Evolutionary conservation across 2,797 vertebrate genomes (phyloP).

Genomic region (Sphenodon punctatus): DNA sequence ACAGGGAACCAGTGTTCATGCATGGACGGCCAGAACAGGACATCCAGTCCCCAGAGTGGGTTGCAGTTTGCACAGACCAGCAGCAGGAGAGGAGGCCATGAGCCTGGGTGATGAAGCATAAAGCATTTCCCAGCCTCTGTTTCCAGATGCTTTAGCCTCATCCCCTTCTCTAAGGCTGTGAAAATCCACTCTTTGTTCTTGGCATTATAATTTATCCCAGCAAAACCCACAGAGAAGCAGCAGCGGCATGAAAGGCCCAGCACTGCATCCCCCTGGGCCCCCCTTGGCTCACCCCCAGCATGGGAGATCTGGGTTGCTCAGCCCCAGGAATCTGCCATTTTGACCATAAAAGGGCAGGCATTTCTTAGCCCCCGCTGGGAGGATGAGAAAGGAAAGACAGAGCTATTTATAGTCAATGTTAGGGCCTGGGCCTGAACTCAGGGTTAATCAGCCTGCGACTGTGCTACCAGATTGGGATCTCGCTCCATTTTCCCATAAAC

Average conservation of each 20-base stretch:
- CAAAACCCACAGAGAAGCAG: conserved; percentile 13
- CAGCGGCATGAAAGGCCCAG: conserved; percentile 16
- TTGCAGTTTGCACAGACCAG: neutral
- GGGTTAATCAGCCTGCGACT: conserved; percentile 65
- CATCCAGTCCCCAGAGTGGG: neutral
- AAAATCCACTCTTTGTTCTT: conserved; percentile 55
- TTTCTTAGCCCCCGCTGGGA: conserved; percentile 64
- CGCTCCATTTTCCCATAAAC: conserved; percentile 69
- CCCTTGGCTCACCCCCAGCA: conserved; percentile 69
- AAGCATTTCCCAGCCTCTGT: neutral
- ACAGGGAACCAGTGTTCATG: neutral
- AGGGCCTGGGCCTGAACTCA: conserved; percentile 72
- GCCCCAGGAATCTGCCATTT: conserved; percentile 77
- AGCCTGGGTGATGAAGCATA: neutral
- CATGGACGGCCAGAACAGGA: conserved; percentile 14
- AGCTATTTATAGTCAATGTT: conserved; percentile 80
- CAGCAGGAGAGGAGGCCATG: neutral
- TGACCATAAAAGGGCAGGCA: conserved; percentile 89
- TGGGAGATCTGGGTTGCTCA: conserved; percentile 74
- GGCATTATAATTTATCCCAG: conserved; percentile 50
- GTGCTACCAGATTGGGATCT: conserved; percentile 63
- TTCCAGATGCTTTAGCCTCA: neutral
- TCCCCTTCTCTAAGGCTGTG: neutral
- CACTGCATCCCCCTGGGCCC: conserved; percentile 66
- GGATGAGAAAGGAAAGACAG: conserved; percentile 77